Evolutionary conservation across 2,888 invertebrate species (phyloP), one percentile per base, ranked within the genome.

Genomic region (Eremobia ochroleuca): DNA sequence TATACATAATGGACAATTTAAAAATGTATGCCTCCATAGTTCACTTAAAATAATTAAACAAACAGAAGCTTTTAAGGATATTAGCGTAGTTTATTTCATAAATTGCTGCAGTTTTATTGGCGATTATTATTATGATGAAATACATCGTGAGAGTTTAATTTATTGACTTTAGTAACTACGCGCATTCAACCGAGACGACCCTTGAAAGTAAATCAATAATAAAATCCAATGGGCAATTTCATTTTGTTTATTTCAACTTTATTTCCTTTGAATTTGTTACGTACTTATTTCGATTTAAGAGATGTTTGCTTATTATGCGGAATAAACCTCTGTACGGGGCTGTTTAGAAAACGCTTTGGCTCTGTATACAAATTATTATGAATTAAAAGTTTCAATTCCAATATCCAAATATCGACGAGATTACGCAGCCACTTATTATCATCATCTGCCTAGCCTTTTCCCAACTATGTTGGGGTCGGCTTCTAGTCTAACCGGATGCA

Each of bases 21-120:
- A 34, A 76, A 79, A 83, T 76, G 65, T 64, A 37, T 69, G 72
- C 55, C 69, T 49, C 61, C 55, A 18, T 49, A 43, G 65, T 43
- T 76, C 76, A 76, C 76, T 80, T 68, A 65, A 68, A 59, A 68
- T 79, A 58, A 79, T 82, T 72, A 79, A 68, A 62, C 74, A 73
- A 82, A 82, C 82, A 81, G 15, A n/a, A 34, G 65, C n/a, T 73
- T 55, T 64, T 68, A 68, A 37, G 52, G 25, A 61, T 65, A 82
- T 68, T 79, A 68, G n/a, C 25, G 31, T 52, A 37, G 21, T 58
- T 52, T 43, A 46, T 55, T 31, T 31, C 11, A 55, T 34, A 55
- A 28, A 68, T 21, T 49, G 25, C 34, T 69, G 15, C 11, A 61
- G 6, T 31, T 46, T 61, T 58, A 25, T 2, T 25, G 28, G 2